Base-by-base conservation (phyloP, 2,888 invertebrate genomes). In the Xanthia togata region DNA sequence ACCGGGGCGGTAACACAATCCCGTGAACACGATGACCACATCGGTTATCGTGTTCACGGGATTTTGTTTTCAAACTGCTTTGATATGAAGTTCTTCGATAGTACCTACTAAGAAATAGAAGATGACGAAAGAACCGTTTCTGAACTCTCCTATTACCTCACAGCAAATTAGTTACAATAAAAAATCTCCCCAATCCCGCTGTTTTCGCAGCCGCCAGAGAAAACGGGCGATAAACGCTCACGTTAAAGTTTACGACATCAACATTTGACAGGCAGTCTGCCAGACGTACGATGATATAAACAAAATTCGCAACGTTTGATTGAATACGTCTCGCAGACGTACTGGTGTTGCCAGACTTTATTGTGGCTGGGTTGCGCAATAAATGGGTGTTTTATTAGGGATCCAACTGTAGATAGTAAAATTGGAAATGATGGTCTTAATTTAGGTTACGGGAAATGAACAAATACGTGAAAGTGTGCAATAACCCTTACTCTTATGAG, bases 221-320 rank as follows among this genome's bases (percentile, higher is more conserved):
- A 89, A 91, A 89, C 87, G 82, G 82, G 89, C 91, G 90, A 92
- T 94, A 94, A 94, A 93, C 91, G 92, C 88, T 82, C 79, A 86
- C 92, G 91, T 93, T 92, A 91, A 93, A 93, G 90, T 94, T 94
- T 93, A 94, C 93, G 93, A 91, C 90, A 89, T 90, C 90, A 89
- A 83, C 91, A 84, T 93, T 92, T 93, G 94, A 93, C 93, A 91
- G 89, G 87, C 87, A 84, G 90, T 89, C 90, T 91, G 86, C 79
- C 86, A 85, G 89, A 88, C 89, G 89, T 86, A 89, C 87, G 85
- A 88, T 86, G 78, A 81, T 84, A 87, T 87, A 86, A 87, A 89
- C 84, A 82, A 82, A 88, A 86, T 88, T 88, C 74, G 82, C 87
- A 69, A 82, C 79, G 77, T 87, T 87, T 90, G 88, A 90, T 89